Conservation (phyloP, 37 sponge, comb jelly and placozoan genomes). For the Axinella damicornis region DNA sequence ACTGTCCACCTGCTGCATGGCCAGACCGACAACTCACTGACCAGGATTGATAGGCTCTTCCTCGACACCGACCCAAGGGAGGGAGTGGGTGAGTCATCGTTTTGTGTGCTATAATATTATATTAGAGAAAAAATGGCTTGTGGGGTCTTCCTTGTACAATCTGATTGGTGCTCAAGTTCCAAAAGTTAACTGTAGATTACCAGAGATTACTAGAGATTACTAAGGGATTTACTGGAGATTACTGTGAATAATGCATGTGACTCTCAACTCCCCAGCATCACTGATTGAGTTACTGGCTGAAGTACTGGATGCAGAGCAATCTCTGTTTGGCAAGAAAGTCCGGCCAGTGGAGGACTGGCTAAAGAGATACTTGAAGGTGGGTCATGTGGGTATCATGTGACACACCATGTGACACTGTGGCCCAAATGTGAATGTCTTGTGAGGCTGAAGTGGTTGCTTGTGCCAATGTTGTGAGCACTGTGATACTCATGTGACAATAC, state of each 20-base stretch:
- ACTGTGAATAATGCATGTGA: too few species aligned
- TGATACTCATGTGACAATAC: neutral
- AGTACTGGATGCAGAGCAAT: slow-evolving; percentile 72
- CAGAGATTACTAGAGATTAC: too few species aligned
- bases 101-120: too few species aligned
- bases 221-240: too few species aligned
- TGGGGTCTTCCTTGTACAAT: neutral
- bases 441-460: neutral
- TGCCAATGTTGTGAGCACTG: neutral
- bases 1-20: slow-evolving; percentile 67
- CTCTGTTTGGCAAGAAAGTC: slow-evolving; percentile 72
- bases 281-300: slow-evolving; percentile 76
- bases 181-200: too few species aligned
- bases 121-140: slow-evolving; percentile 8
- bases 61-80: slow-evolving; percentile 51
- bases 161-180: too few species aligned
- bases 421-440: neutral
- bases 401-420: neutral
- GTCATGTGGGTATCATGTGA: neutral
- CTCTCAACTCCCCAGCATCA: slow-evolving; percentile 33
- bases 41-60: slow-evolving; percentile 77
- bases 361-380: slow-evolving; percentile 69
- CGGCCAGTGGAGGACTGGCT: slow-evolving; percentile 72
- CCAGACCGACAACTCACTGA: slow-evolving; percentile 84
- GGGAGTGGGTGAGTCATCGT: slow-evolving; percentile 61